Evolutionary conservation across 2,113 vertebrate genomes (phyloP), one percentile per base, ranked within the genome.

Genomic region (Sarotherodon lohbergeri): DNA sequence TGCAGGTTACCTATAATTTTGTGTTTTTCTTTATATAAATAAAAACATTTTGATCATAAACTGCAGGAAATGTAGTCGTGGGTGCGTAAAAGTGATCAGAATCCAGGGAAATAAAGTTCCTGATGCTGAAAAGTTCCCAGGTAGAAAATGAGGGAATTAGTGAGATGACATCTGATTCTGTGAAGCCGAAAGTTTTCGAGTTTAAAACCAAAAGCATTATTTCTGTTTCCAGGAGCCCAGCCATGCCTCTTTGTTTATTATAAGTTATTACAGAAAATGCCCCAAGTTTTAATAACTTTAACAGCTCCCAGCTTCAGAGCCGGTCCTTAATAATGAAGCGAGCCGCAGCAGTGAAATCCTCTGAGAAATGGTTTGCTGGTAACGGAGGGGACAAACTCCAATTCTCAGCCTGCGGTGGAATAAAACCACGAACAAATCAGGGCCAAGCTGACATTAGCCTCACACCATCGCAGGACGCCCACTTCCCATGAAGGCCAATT

Each of bases 401-500:
- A 7, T 32, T 84, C 86, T 83, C 76, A 48, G 85, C 54, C 85
- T 13, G 46, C 32, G 61, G 83, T 78, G 81, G 80, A 90, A 91
- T 91, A 82, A 94, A 92, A 88, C 88, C 6, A 22, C 3, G 85
- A 90, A 92, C 73, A 91, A 92, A 92, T 92, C 88, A 91, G 90
- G 91, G 92, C 91, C 92, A 92, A 79, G 91, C 85, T 66, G 90
- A 92, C 87, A 90, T 93, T 93, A 93, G 91, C 92, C 92, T 85
- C 82, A 7, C 68, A 22, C 86, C 85, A 88, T 78, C 24, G 52
- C 93, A 84, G 83, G 82, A 91, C 81, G 78, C 82, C 85, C 84
- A 50, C 84, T 88, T 56, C 85, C 90, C 89, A 83, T 89, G 90
- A 93, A 94, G 91, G 90, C 92, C 93, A 95, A 94, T 94, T 94